Base-by-base conservation (phyloP, 2,797 vertebrate genomes). In the Geotrypetes seraphini region DNA sequence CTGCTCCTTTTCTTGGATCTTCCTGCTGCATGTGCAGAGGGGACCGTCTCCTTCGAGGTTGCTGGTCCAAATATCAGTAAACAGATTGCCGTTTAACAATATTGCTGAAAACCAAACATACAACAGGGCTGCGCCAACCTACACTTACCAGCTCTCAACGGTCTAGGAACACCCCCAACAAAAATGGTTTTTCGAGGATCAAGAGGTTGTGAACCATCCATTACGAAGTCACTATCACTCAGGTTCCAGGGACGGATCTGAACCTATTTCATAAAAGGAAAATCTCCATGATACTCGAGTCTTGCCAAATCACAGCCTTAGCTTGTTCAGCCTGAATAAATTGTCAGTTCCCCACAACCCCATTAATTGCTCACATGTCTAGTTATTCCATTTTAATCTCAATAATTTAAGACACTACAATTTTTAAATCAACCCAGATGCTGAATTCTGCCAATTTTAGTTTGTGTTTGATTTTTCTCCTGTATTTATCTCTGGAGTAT, bases 161-260 rank as follows among this genome's bases (percentile, higher is more conserved):
- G 95, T 25, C 95, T 88, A 34, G 95, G 95, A 27, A 99, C 95
- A 7, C 95, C 95, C 37, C 94, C 94, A 57, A 99, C 95, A 80
- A 99, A 99, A 81, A 99, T 99, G 57, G 94, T 97, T 79, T 99
- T 97, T 54, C 95, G 85, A 29, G 95, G 95, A 75, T 97, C 94
- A n/a, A 99, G 84, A 0, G 95, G 94, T 65, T 99, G 94, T 10
- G 95, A 98, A 49, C 95, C 95, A 25, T 98, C 95, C 94, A 98
- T 98, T 60, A 98, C 95, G 39, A 97, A 98, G 62, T 98, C 95
- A 50, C 95, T 98, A 61, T 98, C 94, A 20, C 91, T 96, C 60
- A 98, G 71, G 73, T 97, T 98, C 95, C 94, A 98, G 7, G 95
- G 95, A 36, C 93, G 91, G 38, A 98, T 98, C 81, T 98, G 95